Conservation (phyloP, 2,888 invertebrate genomes). For the Peribatodes rhomboidaria region DNA sequence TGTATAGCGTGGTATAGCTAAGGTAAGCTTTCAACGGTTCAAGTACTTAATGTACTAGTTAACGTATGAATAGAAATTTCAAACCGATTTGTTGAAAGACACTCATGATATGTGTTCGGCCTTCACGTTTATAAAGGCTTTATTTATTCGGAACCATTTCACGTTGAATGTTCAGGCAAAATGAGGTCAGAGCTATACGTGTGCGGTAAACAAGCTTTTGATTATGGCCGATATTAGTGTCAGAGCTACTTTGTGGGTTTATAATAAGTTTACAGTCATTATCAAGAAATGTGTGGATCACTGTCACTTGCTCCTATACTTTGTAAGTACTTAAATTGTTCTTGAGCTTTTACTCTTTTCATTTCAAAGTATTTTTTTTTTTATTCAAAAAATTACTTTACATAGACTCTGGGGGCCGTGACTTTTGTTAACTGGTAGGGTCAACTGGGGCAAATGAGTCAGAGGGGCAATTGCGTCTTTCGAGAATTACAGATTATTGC, state of each 20-base stretch:
- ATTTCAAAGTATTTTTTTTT: too few species aligned
- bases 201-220: slow-evolving; percentile 18
- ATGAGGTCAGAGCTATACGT: slow-evolving; percentile 19
- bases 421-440: too few species aligned
- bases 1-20: background rate
- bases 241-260: slow-evolving; percentile 17
- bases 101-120: slow-evolving; percentile 1
- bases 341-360: background rate
- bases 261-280: slow-evolving; percentile 2
- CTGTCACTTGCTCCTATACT: background rate
- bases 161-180: slow-evolving; percentile 18
- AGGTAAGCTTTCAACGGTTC: background rate
- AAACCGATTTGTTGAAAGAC: background rate
- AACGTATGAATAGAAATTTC: slow-evolving; percentile 5
- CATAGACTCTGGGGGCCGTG: too few species aligned
- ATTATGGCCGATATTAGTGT: slow-evolving; percentile 16
- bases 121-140: slow-evolving; percentile 15
- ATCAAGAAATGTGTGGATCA: background rate
- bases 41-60: background rate
- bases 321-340: too few species aligned
- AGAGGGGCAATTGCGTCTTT: too few species aligned
- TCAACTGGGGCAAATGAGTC: too few species aligned
- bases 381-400: too few species aligned
- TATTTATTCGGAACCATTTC: slow-evolving; percentile 21
- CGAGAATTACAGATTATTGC: too few species aligned